Evolutionary conservation across 2,113 vertebrate genomes (phyloP).

Genomic region (Charina bottae): DNA sequence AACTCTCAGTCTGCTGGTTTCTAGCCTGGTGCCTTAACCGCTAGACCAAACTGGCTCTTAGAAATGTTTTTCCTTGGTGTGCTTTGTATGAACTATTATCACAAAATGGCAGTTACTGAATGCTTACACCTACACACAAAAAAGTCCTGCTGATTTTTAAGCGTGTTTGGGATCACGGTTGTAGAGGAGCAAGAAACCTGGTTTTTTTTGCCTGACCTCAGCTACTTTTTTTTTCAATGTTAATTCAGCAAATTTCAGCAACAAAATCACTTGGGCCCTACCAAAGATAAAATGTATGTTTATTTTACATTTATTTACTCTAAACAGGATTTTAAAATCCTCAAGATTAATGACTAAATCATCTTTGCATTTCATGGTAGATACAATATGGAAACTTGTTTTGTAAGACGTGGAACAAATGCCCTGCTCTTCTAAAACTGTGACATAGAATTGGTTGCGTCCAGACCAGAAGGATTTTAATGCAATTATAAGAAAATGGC

Average conservation of each 20-base stretch:
- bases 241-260: not conserved
- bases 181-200: not conserved
- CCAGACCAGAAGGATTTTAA: not conserved
- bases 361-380: not conserved
- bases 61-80: not conserved
- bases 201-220: not conserved
- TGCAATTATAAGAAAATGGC: not conserved
- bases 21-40: not conserved
- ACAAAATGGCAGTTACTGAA: not conserved
- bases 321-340: not conserved
- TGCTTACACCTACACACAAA: not conserved
- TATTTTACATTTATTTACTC: not conserved
- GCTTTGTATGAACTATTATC: not conserved
- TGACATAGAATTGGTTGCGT: not conserved
- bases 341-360: not conserved
- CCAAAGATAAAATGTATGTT: constrained; percentile 24
- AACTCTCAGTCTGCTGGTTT: too few species aligned
- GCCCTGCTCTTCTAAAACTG: not conserved
- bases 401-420: not conserved
- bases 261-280: constrained; percentile 2
- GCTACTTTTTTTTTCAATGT: not conserved
- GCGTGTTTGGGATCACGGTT: not conserved
- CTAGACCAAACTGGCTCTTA: not conserved
- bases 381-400: not conserved
- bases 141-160: not conserved